Percentiles rank a stretch among this genome's conserved stretches.
Conservation (phyloP, 1,140 invertebrate genomes). For the Meloidogyne hapla region DNA sequence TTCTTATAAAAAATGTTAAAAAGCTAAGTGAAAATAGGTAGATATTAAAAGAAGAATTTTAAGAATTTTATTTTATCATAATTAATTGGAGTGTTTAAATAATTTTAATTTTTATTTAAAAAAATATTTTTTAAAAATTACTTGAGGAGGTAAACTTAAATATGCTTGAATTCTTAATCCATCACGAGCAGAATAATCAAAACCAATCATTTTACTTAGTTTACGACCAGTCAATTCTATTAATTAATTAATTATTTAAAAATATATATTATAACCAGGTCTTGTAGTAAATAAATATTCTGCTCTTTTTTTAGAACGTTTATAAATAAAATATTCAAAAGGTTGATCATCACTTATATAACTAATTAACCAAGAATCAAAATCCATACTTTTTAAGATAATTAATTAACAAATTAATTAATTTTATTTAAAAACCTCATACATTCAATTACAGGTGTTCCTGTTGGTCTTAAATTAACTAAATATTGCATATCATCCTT, state of each 20-base stretch:
- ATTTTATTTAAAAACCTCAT: slow-evolving; percentile 30
- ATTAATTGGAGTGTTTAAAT: too few species aligned
- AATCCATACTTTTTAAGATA: slow-evolving; percentile 43
- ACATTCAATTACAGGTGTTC: slow-evolving; percentile 51
- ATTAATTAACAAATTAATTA: neutral
- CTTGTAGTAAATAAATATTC: slow-evolving; percentile 51
- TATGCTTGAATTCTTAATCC: slow-evolving; percentile 59
- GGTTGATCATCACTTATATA: slow-evolving; percentile 61
- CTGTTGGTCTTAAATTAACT: slow-evolving; percentile 56
- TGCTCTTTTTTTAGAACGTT: slow-evolving; percentile 51
- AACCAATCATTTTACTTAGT: slow-evolving; percentile 58
- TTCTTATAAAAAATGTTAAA: too few species aligned
- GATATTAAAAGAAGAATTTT: too few species aligned
- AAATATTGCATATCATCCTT: slow-evolving; percentile 62
- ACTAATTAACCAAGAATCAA: slow-evolving; percentile 62
- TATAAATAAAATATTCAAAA: slow-evolving; percentile 56
- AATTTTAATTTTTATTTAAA: too few species aligned
- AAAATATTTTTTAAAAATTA: slow-evolving; percentile 12
- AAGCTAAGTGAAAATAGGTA: too few species aligned
- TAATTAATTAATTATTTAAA: slow-evolving; percentile 36
- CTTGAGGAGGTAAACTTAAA: slow-evolving; percentile 57
- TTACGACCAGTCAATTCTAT: slow-evolving; percentile 47
- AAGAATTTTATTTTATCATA: too few species aligned
- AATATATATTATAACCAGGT: slow-evolving; percentile 36
- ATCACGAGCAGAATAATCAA: slow-evolving; percentile 60